phyloP scores from a whole-genome alignment of 2,797 vertebrate genomes.

The Trichosurus vulpecula region DNA sequence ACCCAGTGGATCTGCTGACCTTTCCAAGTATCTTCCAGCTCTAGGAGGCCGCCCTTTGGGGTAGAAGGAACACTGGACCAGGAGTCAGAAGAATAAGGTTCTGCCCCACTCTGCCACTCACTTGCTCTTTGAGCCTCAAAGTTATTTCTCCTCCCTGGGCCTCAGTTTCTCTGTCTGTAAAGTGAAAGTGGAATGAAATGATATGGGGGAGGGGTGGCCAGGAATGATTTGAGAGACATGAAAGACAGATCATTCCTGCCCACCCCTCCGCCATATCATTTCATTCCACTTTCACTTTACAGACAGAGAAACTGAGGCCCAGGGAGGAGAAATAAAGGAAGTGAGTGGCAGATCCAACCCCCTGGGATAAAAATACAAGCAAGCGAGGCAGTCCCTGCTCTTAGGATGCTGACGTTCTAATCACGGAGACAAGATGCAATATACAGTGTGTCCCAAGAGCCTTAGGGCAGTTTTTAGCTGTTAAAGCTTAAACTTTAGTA shows the following conservation, averaged over 20 bases:
- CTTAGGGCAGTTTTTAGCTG: not conserved
- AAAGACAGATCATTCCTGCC: too few relatives aligned
- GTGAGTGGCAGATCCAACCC: too few relatives aligned
- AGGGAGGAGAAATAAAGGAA: too few relatives aligned
- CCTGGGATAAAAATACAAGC: not conserved
- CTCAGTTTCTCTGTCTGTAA: not conserved
- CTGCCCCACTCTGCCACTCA: not conserved
- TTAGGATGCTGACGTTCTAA: not conserved
- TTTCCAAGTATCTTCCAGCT: not conserved
- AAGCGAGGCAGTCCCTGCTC: not conserved
- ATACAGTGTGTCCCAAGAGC: not conserved
- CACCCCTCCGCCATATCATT: too few relatives aligned
- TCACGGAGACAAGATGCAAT: not conserved
- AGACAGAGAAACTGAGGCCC: too few relatives aligned
- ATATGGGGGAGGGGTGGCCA: not conserved
- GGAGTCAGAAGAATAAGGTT: not conserved
- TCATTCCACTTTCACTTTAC: too few relatives aligned
- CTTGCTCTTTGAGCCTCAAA: not conserved
- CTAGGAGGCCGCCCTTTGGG: not conserved
- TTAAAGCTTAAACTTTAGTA: not conserved
- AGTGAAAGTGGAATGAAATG: not conserved
- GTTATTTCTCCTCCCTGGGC: not conserved
- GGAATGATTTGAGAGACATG: too few relatives aligned
- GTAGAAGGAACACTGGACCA: not conserved
- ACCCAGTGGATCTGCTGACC: not conserved